Percentiles rank a stretch among this genome's conserved stretches.
These are phyloP conservation scores for Charadrius vociferus DNA, from an alignment of 2,113 vertebrate species.

Conservation along the genomic window DNA sequence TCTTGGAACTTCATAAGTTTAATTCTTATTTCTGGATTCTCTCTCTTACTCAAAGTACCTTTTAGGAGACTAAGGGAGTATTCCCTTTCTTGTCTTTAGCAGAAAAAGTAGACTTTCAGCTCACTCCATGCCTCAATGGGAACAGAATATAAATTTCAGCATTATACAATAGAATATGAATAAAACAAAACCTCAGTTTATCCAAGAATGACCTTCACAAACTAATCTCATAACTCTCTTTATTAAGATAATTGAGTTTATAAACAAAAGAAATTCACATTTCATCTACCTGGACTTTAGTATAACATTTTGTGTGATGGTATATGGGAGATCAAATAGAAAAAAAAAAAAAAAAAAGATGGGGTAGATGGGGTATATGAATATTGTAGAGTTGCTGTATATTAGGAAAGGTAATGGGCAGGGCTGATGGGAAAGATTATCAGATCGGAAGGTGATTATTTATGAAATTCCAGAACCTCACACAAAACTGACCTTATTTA, in stretches of 20 bases:
- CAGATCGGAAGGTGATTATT: accelerated
- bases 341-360: not conserved
- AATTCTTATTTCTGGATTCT: not conserved
- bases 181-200: not conserved
- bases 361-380: accelerated
- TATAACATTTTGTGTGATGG: not conserved
- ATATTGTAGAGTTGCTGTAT: not conserved
- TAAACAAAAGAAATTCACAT: not conserved
- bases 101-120: not conserved
- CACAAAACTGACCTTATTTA: not conserved
- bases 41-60: not conserved
- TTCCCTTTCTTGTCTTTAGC: not conserved
- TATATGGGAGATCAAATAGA: not conserved
- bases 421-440: not conserved
- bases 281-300: not conserved
- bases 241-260: not conserved
- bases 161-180: not conserved
- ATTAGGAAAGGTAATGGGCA: not conserved
- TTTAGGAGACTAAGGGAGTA: not conserved
- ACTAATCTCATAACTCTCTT: not conserved
- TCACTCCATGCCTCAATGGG: not conserved
- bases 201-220: not conserved
- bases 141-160: not conserved
- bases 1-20: not conserved
- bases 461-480: not conserved